A percentile compares a stretch with the other conserved stretches of the same genome.
phyloP scores from a whole-genome alignment of 2,888 invertebrate species.

The Icerya purchasi region DNA sequence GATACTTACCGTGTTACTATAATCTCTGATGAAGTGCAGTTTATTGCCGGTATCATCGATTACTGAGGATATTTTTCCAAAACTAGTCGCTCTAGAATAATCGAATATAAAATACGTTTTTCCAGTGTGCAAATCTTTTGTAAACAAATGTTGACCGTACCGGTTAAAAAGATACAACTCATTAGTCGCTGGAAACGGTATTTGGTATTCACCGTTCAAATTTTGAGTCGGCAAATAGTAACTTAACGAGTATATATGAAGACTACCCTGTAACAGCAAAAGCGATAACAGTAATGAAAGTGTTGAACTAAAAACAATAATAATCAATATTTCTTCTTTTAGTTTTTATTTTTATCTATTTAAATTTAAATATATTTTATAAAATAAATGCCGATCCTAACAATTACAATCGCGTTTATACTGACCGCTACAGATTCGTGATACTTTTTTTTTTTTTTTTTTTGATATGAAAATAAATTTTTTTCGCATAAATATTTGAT shows the following conservation, averaged over 20 bases:
- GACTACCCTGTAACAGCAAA: constrained; percentile 41
- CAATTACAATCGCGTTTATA: no score
- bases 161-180: constrained; percentile 86
- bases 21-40: constrained; percentile 75
- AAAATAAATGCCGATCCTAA: no score
- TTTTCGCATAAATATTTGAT: no score
- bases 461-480: no score
- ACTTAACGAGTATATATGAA: constrained; percentile 63
- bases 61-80: constrained; percentile 79
- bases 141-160: constrained; percentile 88
- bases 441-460: no score
- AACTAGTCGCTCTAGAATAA: constrained; percentile 90
- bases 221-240: constrained; percentile 72
- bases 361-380: no score
- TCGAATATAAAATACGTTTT: constrained; percentile 85
- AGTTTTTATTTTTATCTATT: no score
- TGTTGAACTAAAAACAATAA: no score
- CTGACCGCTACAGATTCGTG: no score
- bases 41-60: constrained; percentile 85
- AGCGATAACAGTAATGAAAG: no score
- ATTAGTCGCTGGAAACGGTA: constrained; percentile 45
- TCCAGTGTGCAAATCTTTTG: constrained; percentile 84
- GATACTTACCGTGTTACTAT: constrained; percentile 53
- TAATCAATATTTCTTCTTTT: no score
- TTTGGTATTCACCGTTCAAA: constrained; percentile 47